Base-by-base conservation (phyloP, 2,797 vertebrate species). In the Micromesistius poutassou region DNA sequence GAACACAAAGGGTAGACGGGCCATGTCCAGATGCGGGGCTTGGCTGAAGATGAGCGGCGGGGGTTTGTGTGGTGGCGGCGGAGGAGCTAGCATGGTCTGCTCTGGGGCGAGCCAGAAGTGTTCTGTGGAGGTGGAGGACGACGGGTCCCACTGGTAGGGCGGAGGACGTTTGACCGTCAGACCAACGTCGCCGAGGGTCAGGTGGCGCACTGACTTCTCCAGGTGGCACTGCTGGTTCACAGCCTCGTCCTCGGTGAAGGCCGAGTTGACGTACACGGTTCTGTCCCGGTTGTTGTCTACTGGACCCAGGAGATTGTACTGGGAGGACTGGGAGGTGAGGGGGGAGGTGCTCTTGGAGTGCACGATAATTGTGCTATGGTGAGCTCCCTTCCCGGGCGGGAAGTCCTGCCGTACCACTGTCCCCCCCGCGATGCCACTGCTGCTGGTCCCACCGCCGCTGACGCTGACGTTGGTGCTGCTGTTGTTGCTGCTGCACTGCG, bases 81-180 rank as follows among this genome's bases (percentile, higher is more conserved):
- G 93, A 72, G 95, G 91, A 75, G 91, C 91, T 74, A 96, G 89
- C 86, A 95, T 90, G 66, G 95, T 96, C 89, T 96, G 96, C 82
- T 98, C 97, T 71, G 98, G 96, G 71, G 97, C 96, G 81, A 99
- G 95, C 97, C 98, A 99, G 81, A 99, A 95, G 84, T 99, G 97
- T 89, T 99, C 98, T 8, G 94, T 92, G 77, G 96, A 89, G 80
- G 96, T 85, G 33, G 62, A 68, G 62, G 62, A 28, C 1, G 62
- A 28, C 25, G 96, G 87, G 82, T 99, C 98, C 98, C 98, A 99
- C 74, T 98, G 97, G 89, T 99, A 99, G 0, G 98, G 97, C 0
- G 97, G 97, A 5, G 97, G 97, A 30, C 97, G 95, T 87, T 99
- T 99, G 0, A 96, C 82, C 2, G 93, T 83, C 72, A 96, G 90